Base-by-base conservation (phyloP, 2,797 vertebrate genomes). In the Notolabrus celidotus region DNA sequence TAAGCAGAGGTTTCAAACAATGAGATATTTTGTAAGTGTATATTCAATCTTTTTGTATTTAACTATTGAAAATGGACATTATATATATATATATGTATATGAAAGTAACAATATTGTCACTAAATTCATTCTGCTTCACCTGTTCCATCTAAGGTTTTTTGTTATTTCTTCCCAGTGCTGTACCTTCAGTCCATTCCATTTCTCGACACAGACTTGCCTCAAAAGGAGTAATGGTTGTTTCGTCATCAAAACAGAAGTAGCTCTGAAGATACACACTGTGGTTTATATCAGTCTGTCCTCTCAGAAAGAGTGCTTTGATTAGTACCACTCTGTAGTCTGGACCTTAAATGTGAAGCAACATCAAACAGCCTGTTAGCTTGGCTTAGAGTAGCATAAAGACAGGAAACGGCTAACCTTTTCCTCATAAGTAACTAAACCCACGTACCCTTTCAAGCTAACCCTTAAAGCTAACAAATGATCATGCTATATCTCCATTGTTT, bases 101-200 rank as follows among this genome's bases (percentile, higher is more conserved):
- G 55, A 81, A 84, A 85, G 66, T 86, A 87, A 90, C 72, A 74
- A 67, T 89, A 84, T 83, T 88, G 83, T 90, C 84, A 84, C 84
- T 88, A 90, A 92, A 86, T 81, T 82, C 68, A 79, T 79, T 84
- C 50, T 84, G 81, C 66, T 75, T 85, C 67, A 79, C 62, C 86
- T 83, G 74, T 74, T 83, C 56, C 62, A 55, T 67, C 29, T 55
- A 53, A 46, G 60, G 39, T 79, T 74, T 65, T 53, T 51, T 68
- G n/a, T 55, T 62, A 33, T 46, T 65, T 62, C 74, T 68, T 77
- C 62, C 60, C 67, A 67, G 70, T 84, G 71, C 84, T 70, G 58
- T 82, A 85, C 83, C 86, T 93, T 93, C 89, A 81, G 41, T 92
- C 69, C 93, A 94, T 95, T 94, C 92, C 93, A 88, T 78, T 71